phyloP scores from a whole-genome alignment of 2,888 invertebrate genomes.

The Leucoptera coffeella region DNA sequence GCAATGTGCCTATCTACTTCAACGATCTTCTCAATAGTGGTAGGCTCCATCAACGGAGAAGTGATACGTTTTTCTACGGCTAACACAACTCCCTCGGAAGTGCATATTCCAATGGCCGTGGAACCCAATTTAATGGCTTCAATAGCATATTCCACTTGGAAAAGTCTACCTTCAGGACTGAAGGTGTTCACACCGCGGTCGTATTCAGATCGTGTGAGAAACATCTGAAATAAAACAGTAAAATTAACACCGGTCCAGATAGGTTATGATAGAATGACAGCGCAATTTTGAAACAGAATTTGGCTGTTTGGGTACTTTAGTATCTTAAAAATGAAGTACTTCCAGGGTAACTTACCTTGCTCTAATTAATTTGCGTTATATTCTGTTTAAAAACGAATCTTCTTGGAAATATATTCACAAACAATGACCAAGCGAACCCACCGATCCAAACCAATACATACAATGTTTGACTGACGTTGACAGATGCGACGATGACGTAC shows the following conservation, averaged over 20 bases:
- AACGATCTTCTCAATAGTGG: constrained; percentile 97
- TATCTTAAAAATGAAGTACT: no score
- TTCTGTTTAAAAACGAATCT: no score
- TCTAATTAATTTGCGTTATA: no score
- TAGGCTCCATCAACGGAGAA: constrained; percentile 92
- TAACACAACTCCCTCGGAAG: constrained; percentile 91
- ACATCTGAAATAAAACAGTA: no score
- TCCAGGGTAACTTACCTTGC: no score
- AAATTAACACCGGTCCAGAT: no score
- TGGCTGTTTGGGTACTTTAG: no score
- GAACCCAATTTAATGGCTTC: constrained; percentile 99
- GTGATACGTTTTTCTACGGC: constrained; percentile 98
- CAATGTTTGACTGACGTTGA: no score
- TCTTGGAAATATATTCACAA: no score
- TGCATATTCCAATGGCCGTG: constrained; percentile 96
- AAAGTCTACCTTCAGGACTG: constrained; percentile 96
- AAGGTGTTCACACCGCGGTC: constrained; percentile 99
- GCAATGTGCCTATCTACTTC: constrained; percentile 97
- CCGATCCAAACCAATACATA: no score
- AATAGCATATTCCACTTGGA: constrained; percentile 99
- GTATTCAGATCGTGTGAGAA: constrained; percentile 97
- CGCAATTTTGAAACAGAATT: constrained; percentile 17
- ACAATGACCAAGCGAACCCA: no score
- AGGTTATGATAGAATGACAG: constrained; percentile 25
- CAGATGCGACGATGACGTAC: no score